Evolutionary conservation across 2,113 vertebrate genomes (phyloP), one percentile per base, ranked within the genome.

Genomic region (Myotis lucifugus): DNA sequence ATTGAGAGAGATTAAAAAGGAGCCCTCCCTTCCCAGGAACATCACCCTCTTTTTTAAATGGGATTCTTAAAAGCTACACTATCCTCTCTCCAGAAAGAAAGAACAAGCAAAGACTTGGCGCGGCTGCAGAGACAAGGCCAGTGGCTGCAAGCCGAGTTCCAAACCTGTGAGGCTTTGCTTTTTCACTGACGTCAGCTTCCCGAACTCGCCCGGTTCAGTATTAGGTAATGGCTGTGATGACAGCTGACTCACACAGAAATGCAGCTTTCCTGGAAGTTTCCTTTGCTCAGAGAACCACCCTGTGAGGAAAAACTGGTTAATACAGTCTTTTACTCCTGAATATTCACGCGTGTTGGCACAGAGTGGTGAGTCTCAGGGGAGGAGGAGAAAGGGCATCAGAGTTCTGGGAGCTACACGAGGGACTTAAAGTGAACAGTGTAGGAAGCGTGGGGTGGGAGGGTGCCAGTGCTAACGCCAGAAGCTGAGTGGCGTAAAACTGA

Each of bases 181-280:
- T 61, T 61, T 70, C 66, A 27, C 76, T 82, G 94, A 87, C 72
- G 79, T 48, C 77, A 67, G 64, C 93, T 95, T 96, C 95, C 87
- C 0, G 25, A 86, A 76, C 50, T 34, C 1, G 5, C 66, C 86
- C 61, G 15, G 66, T n/a, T 94, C 52, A 85, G 77, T 73, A 13
- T 85, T 73, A 90, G 89, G 91, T 85, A 78, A 97, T 42, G 34
- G 40, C 88, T 46, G 3, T 73, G 79, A 74, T 56, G 79, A 93
- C 32, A 61, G 84, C 84, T 96, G 92, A 96, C 81, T 93, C 95
- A 92, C 56, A 8, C 8, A n/a, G 72, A 79, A 74, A 87, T 5
- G 76, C 8, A 54, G n/a, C 32, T 77, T 83, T 90, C 73, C 76
- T 81, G 79, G 79, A 91, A 83, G 85, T 86, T 72, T 89, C 50